phyloP scores from a whole-genome alignment of 2,888 invertebrate genomes.

The Sinodicranocentrus sp. region DNA sequence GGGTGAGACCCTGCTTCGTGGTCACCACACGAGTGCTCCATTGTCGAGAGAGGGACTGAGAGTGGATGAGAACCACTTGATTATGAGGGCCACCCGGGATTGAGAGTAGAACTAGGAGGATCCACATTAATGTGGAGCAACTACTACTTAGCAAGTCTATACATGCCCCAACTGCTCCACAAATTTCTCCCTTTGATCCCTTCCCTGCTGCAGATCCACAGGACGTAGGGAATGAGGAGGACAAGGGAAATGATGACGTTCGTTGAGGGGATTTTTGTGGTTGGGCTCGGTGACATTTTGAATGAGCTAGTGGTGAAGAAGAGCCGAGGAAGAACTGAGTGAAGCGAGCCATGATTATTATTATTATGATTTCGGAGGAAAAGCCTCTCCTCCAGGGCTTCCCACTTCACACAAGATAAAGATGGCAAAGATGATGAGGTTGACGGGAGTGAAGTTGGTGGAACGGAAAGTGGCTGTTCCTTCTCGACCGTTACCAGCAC shows the following conservation, averaged over 20 bases:
- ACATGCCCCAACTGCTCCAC: conserved; percentile 5
- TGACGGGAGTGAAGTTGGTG: conserved; percentile 31
- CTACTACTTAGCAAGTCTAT: conserved; percentile 45
- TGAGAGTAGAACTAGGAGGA: conserved; percentile 52
- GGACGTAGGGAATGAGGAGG: conserved; percentile 21
- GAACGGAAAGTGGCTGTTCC: too few relatives aligned
- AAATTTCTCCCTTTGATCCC: conserved; percentile 19
- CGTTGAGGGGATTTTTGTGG: conserved; percentile 45
- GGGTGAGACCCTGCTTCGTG: conserved; percentile 72
- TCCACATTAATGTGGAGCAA: conserved; percentile 46
- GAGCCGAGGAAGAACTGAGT: conserved; percentile 42
- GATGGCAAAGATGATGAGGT: conserved; percentile 41
- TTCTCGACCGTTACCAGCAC: too few relatives aligned
- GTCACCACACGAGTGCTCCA: conserved; percentile 68
- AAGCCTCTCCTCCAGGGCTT: conserved; percentile 20
- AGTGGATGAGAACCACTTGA: conserved; percentile 51
- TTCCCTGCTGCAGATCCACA: conserved; percentile 13
- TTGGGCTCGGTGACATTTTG: conserved; percentile 47
- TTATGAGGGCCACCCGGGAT: conserved; percentile 50
- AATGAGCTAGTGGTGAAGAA: conserved; percentile 3
- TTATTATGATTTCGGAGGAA: conserved; percentile 47
- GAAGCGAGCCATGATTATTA: conserved; percentile 53
- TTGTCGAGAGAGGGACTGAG: conserved; percentile 35
- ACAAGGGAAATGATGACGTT: conserved; percentile 32
- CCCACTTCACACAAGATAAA: conserved; percentile 45